These are phyloP conservation scores for Pitta sordida DNA, from an alignment of 2,113 vertebrate genomes.

Conservation along the genomic window DNA sequence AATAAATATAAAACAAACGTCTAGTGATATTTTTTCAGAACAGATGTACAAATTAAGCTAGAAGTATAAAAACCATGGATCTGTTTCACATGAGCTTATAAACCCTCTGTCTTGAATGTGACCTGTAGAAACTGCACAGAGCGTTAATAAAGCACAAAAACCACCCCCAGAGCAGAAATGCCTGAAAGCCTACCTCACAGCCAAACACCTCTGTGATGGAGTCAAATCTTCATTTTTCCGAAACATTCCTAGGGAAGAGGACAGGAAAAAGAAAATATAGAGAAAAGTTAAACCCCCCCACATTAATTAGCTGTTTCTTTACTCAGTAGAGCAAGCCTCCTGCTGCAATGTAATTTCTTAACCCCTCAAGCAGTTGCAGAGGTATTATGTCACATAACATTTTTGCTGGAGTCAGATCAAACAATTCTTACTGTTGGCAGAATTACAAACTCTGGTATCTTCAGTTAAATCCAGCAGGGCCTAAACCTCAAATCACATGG, in stretches of 20 bases:
- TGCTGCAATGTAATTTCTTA: background rate
- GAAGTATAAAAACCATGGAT: background rate
- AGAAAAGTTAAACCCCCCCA: background rate
- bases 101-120: background rate
- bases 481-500: background rate
- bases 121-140: background rate
- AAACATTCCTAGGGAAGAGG: slow-evolving; percentile 79
- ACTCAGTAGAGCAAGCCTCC: background rate
- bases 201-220: slow-evolving; percentile 86
- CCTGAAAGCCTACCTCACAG: slow-evolving; percentile 88
- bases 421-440: background rate
- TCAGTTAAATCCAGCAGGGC: background rate
- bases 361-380: background rate
- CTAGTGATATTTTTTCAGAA: background rate
- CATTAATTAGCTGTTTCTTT: background rate
- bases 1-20: background rate
- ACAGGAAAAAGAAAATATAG: background rate
- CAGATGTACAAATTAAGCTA: background rate
- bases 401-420: background rate
- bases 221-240: slow-evolving; percentile 88
- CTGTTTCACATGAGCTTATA: background rate
- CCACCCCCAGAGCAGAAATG: background rate
- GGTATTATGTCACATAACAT: background rate
- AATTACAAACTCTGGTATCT: background rate
- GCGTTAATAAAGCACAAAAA: background rate